phyloP scores from a whole-genome alignment of 92 coral and sea anemone species.

The Actinernus sp. region DNA sequence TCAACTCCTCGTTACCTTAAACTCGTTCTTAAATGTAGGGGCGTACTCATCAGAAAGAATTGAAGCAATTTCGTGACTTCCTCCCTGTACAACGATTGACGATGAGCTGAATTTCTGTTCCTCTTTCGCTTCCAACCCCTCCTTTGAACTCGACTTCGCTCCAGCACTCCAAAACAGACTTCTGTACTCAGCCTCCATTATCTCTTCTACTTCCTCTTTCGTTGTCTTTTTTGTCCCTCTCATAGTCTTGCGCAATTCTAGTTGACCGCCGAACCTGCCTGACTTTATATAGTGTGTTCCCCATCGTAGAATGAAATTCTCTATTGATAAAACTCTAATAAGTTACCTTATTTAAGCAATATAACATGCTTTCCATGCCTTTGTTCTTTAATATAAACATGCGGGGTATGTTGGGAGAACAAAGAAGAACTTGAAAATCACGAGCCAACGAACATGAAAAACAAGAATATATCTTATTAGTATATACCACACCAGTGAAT shows the following conservation, averaged over 20 bases:
- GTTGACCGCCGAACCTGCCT: slow-evolving; percentile 7
- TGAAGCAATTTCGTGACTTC: slow-evolving; percentile 21
- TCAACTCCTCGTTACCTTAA: too few relatives aligned
- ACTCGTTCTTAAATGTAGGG: slow-evolving; percentile 23
- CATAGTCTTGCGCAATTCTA: slow-evolving; percentile 6
- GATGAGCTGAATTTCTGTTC: slow-evolving; percentile 6
- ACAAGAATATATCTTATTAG: too few relatives aligned
- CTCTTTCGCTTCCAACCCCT: neutral
- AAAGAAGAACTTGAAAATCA: too few relatives aligned
- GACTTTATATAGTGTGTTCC: slow-evolving; percentile 70
- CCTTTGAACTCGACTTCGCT: neutral
- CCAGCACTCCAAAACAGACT: slow-evolving; percentile 53
- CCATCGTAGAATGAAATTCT: slow-evolving; percentile 70
- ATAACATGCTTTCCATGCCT: too few relatives aligned
- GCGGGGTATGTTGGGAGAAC: too few relatives aligned
- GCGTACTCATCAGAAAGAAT: slow-evolving; percentile 16
- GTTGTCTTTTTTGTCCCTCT: too few relatives aligned
- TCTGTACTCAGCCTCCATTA: slow-evolving; percentile 38
- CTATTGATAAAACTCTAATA: too few relatives aligned
- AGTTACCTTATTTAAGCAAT: too few relatives aligned
- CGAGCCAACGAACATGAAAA: too few relatives aligned
- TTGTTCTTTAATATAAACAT: too few relatives aligned
- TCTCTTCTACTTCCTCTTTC: too few relatives aligned
- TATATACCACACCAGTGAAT: too few relatives aligned
- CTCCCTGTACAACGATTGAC: slow-evolving; percentile 21